Conservation (phyloP, 1,140 invertebrate species). For the Asobara japonica region DNA sequence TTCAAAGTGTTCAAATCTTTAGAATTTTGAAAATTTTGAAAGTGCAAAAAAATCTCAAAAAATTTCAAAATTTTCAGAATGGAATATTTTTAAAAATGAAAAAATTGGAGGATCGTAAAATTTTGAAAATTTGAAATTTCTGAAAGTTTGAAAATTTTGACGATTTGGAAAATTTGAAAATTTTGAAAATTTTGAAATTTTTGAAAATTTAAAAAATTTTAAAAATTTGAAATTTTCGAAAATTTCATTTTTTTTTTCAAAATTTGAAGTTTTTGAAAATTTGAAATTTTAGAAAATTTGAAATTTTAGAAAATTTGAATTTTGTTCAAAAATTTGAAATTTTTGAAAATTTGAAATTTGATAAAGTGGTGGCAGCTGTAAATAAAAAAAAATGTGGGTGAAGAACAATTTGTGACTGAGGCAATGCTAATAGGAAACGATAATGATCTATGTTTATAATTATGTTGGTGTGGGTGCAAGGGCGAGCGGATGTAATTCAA, state of each 20-base stretch:
- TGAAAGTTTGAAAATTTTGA: no score
- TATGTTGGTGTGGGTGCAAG: not conserved
- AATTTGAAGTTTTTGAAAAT: no score
- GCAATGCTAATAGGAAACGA: conserved; percentile 1
- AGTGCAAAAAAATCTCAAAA: not conserved
- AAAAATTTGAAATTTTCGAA: no score
- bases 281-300: not conserved
- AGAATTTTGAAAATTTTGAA: not conserved
- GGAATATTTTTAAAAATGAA: no score
- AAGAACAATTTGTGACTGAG: not conserved
- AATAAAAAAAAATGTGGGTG: not conserved
- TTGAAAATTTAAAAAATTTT: no score
- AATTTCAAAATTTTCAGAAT: conserved; percentile 22
- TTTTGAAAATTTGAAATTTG: not conserved
- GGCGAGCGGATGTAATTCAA: conserved; percentile 18
- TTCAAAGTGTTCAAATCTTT: not conserved
- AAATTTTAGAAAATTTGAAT: not conserved
- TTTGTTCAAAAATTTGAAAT: not conserved
- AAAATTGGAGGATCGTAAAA: conserved; percentile 19
- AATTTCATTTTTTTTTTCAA: no score
- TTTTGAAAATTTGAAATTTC: not conserved
- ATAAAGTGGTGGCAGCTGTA: not conserved
- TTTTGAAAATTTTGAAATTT: not conserved
- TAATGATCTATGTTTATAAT: conserved; percentile 3
- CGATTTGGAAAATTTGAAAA: not conserved